These are phyloP conservation scores for Ceratina japonica DNA, from an alignment of 1,140 invertebrate species.

Conservation along the genomic window DNA sequence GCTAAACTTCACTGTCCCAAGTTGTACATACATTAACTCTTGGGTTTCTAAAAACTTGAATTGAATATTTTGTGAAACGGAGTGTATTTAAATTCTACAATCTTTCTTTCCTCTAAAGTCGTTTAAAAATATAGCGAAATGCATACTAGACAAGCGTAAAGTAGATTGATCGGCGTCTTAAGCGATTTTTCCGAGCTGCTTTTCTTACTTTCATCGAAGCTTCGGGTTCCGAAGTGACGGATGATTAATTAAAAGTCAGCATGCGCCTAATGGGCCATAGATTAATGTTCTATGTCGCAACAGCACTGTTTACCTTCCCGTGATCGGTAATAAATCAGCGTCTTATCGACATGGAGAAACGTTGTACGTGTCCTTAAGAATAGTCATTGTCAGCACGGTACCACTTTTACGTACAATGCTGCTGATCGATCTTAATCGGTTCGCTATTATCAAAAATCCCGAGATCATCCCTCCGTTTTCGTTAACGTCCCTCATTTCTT, in stretches of 20 bases:
- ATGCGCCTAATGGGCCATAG: conserved; percentile 70
- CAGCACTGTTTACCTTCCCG: conserved; percentile 64
- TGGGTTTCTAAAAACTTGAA: too few relatives aligned
- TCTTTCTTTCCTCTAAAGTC: too few relatives aligned
- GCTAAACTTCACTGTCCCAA: too few relatives aligned
- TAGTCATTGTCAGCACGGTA: conserved; percentile 50
- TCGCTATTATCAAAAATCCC: conserved; percentile 15
- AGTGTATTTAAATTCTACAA: too few relatives aligned
- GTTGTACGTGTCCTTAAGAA: conserved; percentile 53
- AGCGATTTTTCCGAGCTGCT: neutral
- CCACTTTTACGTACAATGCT: conserved; percentile 28
- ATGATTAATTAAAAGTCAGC: conserved; percentile 73
- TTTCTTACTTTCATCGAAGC: conserved; percentile 45
- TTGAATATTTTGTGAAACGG: too few relatives aligned
- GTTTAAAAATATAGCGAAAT: too few relatives aligned
- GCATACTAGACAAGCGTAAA: neutral
- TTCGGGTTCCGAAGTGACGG: conserved; percentile 8
- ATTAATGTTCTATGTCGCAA: conserved; percentile 70
- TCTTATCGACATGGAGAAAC: conserved; percentile 53
- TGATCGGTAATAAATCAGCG: conserved; percentile 67
- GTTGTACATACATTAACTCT: too few relatives aligned
- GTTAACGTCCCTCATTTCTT: conserved; percentile 11
- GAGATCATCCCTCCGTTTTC: conserved; percentile 35
- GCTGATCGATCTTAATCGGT: conserved; percentile 44
- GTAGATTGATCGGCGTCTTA: neutral